Evolutionary conservation across 2,888 invertebrate species (phyloP).

Genomic region (Heliconius erato): DNA sequence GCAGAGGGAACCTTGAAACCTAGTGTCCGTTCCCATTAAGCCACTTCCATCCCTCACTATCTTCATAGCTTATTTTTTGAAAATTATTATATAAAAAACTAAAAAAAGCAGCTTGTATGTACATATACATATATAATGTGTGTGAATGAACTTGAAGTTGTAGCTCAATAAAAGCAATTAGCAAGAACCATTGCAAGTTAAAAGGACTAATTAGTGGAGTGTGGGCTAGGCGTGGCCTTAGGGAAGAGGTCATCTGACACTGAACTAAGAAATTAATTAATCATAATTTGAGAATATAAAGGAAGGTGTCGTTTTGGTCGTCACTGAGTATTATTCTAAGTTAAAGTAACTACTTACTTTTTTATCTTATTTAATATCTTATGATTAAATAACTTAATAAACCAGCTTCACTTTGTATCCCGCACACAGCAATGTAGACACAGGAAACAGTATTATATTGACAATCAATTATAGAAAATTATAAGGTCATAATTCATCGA

Average conservation of each 20-base stretch:
- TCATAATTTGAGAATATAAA: background rate
- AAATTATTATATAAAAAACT: background rate
- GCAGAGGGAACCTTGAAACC: too few relatives aligned
- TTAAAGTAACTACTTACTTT: background rate
- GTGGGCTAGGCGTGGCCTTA: constrained; percentile 20
- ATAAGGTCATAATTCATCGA: too few relatives aligned
- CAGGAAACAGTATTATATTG: too few relatives aligned
- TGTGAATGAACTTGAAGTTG: background rate
- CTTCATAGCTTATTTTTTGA: too few relatives aligned
- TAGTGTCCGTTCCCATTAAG: too few relatives aligned
- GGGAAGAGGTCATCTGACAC: background rate
- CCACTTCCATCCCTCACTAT: too few relatives aligned
- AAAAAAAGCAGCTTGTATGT: background rate
- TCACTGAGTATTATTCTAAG: background rate
- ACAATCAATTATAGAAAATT: too few relatives aligned
- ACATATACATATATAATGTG: background rate
- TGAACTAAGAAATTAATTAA: background rate
- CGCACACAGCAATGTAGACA: too few relatives aligned
- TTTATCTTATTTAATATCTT: background rate
- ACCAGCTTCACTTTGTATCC: too few relatives aligned
- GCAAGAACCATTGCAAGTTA: constrained; percentile 44
- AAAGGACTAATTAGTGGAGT: constrained; percentile 57
- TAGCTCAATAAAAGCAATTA: constrained; percentile 19
- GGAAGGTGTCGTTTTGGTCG: background rate
- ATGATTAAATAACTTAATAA: background rate